These are phyloP conservation scores for Phoxinus phoxinus DNA, from an alignment of 2,113 vertebrate species.

Conservation along the genomic window DNA sequence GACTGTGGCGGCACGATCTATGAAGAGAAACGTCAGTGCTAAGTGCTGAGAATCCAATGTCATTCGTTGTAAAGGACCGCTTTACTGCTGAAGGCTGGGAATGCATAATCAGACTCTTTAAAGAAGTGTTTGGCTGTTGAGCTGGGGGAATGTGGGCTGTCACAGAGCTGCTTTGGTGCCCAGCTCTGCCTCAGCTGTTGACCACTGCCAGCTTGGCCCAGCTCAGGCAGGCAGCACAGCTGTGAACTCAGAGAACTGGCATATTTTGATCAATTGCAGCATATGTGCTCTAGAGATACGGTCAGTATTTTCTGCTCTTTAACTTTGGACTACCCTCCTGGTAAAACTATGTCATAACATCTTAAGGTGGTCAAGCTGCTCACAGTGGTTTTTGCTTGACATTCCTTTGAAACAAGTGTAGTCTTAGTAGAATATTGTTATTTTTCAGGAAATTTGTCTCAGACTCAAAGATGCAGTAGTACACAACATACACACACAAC, in stretches of 20 bases:
- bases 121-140: slow-evolving; percentile 22
- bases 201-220: slow-evolving; percentile 23
- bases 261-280: background rate
- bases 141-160: slow-evolving; percentile 25
- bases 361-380: background rate
- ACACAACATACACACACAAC: too few species aligned
- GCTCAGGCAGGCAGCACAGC: slow-evolving; percentile 18
- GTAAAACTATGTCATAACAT: background rate
- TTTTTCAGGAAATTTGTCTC: too few species aligned
- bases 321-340: background rate
- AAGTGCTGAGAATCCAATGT: slow-evolving; percentile 17
- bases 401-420: background rate
- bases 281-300: background rate
- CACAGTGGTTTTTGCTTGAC: background rate
- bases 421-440: background rate
- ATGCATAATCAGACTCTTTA: slow-evolving; percentile 41
- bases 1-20: background rate
- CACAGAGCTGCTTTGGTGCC: slow-evolving; percentile 33
- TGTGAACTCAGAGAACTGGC: slow-evolving; percentile 11
- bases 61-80: slow-evolving; percentile 24
- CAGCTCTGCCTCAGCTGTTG: slow-evolving; percentile 30
- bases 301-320: background rate
- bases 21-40: background rate
- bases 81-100: slow-evolving; percentile 25
- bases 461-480: too few species aligned